Base-by-base conservation (phyloP, 2,888 invertebrate species). In the Drosophila nigricruria region DNA sequence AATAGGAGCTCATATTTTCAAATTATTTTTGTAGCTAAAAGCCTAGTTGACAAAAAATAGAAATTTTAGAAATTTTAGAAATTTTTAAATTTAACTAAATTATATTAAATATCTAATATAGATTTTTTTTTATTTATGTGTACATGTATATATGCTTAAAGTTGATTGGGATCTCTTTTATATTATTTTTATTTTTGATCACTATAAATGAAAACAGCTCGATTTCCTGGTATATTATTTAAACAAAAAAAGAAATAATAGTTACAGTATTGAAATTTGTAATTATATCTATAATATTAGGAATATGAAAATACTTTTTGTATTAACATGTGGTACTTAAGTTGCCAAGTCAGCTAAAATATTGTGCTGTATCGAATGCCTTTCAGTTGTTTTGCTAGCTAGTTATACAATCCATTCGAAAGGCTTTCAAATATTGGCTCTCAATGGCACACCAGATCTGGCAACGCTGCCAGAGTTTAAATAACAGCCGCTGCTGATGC, bases 401-500 rank as follows among this genome's bases (percentile, higher is more conserved):
- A 43, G 73, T 77, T 78, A 70, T 65, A 69, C 69, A 73, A 78
- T 58, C 42, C 20, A 49, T 49, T n/a, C 64, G 23, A 38, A n/a
- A 52, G 16, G 77, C 73, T 78, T 79, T 79, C 79, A 78, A 78
- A 78, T 64, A 58, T 64, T 53, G 49, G 30, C 65, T 49, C 58
- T 76, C 34, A 40, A 34, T n/a, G 30, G 30, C 20, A 54, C 27
- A 27, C 30, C 38, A 3, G 45, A 65, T 81, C 82, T 81, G 80
- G 80, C 80, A 81, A 77, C 80, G 43, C 80, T 54, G 57, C 1
- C n/a, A 45, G 45, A 66, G 70, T 79, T 81, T 75, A 85, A 83
- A 84, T 79, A 78, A 78, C 79, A 78, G 40, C 79, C 82, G 63
- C 78, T 70, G 71, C 73, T 70, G 73, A 65, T 73, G 70, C 74